These are phyloP conservation scores for Charanyca ferruginea DNA, from an alignment of 2,888 invertebrate genomes.

Conservation along the genomic window DNA sequence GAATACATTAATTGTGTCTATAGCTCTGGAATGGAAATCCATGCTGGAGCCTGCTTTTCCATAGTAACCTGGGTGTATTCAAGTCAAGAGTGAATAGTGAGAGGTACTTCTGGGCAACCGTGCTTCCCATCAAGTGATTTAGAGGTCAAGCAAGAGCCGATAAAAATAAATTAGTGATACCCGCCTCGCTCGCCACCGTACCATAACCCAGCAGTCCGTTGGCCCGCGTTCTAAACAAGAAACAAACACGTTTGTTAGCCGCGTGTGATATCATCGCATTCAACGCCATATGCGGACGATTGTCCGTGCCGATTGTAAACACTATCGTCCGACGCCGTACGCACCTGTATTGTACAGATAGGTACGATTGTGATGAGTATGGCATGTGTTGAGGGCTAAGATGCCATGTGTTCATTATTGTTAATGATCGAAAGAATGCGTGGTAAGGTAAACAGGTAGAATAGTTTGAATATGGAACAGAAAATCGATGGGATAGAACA, in stretches of 20 bases:
- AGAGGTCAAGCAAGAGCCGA: neutral
- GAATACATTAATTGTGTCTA: neutral
- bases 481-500: neutral
- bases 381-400: conserved; percentile 44
- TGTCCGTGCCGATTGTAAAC: conserved; percentile 63
- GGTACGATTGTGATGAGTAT: conserved; percentile 44
- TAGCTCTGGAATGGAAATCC: neutral
- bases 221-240: conserved; percentile 63
- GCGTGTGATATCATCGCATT: conserved; percentile 63
- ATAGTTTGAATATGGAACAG: neutral
- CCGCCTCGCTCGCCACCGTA: conserved; percentile 24
- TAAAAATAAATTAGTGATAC: neutral
- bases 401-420: conserved; percentile 43
- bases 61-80: no score
- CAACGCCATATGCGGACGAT: conserved; percentile 64
- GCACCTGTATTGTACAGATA: conserved; percentile 62
- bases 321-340: conserved; percentile 40
- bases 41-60: neutral
- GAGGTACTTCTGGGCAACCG: no score
- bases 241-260: conserved; percentile 63
- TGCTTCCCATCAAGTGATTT: no score
- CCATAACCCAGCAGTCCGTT: conserved; percentile 49
- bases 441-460: conserved; percentile 29
- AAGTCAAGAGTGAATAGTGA: no score
- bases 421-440: conserved; percentile 21